Evolutionary conservation across 1,140 invertebrate species (phyloP).

Genomic region (Ceratosolen solmsi): DNA sequence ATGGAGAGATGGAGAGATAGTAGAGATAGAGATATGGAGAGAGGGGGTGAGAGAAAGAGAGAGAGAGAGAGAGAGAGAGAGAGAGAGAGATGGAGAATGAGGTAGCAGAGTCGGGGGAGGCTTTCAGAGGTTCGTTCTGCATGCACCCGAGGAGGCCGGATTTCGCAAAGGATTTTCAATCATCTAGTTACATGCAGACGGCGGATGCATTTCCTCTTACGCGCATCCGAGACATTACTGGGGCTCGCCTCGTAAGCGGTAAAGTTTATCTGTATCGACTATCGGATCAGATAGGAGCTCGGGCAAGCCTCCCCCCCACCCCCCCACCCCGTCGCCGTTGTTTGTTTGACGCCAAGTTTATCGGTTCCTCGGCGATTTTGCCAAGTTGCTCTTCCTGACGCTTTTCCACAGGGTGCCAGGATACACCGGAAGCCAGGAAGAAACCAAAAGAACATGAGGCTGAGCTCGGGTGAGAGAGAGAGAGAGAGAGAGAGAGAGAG

Average conservation of each 20-base stretch:
- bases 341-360: conserved; percentile 67
- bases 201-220: conserved; percentile 24
- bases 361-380: conserved; percentile 65
- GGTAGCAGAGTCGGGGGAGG: conserved; percentile 5
- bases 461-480: not conserved
- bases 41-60: not conserved
- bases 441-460: not conserved
- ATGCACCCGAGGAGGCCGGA: conserved; percentile 5
- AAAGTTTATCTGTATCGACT: conserved; percentile 55
- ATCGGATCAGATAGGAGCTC: conserved; percentile 52
- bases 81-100: not conserved
- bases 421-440: not conserved
- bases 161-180: conserved; percentile 48
- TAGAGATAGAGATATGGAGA: too few species aligned
- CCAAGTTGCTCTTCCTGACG: conserved; percentile 58
- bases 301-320: not conserved
- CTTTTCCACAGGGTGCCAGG: not conserved
- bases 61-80: not conserved
- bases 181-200: conserved; percentile 36
- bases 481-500: not conserved
- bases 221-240: not conserved
- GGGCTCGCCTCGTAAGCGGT: not conserved
- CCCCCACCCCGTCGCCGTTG: conserved; percentile 48
- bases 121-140: not conserved
- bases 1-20: too few species aligned